phyloP scores from a whole-genome alignment of 2,888 invertebrate species.

The Euplagia quadripunctaria region DNA sequence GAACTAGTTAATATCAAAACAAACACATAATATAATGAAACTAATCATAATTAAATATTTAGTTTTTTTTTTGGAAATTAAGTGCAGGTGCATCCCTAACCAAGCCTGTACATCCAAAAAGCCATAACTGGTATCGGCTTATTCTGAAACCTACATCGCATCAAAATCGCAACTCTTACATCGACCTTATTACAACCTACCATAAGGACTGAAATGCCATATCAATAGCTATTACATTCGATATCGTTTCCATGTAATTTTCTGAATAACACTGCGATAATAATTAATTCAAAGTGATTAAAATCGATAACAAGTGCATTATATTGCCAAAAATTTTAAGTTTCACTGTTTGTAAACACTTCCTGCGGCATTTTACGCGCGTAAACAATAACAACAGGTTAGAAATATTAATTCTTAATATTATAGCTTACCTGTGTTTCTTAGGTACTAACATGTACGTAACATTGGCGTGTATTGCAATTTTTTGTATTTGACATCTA shows the following conservation, averaged over 20 bases:
- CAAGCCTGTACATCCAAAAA: conserved; percentile 52
- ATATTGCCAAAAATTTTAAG: conserved; percentile 26
- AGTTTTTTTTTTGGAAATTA: conserved; percentile 35
- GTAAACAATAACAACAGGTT: conserved; percentile 65
- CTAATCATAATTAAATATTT: background rate
- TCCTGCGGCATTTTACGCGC: conserved; percentile 60
- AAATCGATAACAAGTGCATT: conserved; percentile 44
- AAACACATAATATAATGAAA: background rate
- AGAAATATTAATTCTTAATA: conserved; percentile 46
- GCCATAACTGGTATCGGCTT: conserved; percentile 68
- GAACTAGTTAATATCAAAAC: background rate
- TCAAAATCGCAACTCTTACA: conserved; percentile 44
- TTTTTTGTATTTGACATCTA: conserved; percentile 24
- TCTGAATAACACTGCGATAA: conserved; percentile 69
- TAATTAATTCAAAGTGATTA: conserved; percentile 65
- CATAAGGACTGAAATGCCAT: conserved; percentile 63
- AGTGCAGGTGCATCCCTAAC: conserved; percentile 39
- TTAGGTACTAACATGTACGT: conserved; percentile 5
- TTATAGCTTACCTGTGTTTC: conserved; percentile 48
- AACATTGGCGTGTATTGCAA: background rate
- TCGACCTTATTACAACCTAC: conserved; percentile 54
- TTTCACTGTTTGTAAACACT: conserved; percentile 53
- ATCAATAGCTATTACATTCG: conserved; percentile 36
- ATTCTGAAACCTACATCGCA: conserved; percentile 66
- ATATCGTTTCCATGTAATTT: conserved; percentile 62